Evolutionary conservation across 2,797 vertebrate genomes (phyloP).

Genomic region (Rhabdophis nuchalis): DNA sequence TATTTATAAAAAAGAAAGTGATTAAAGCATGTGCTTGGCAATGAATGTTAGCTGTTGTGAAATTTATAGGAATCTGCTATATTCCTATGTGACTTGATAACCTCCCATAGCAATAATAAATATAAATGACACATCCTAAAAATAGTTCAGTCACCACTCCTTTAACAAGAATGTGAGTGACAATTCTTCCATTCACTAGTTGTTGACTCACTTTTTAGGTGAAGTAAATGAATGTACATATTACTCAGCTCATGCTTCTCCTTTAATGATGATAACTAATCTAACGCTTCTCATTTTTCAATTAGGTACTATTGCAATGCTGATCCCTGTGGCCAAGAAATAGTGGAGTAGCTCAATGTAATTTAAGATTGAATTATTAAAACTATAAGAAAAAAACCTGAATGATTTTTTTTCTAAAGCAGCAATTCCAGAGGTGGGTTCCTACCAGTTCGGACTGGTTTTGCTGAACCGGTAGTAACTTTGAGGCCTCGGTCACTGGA

Average conservation of each 20-base stretch:
- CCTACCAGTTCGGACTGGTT: no score
- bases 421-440: background rate
- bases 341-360: background rate
- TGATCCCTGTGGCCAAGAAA: background rate
- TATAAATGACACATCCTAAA: slow-evolving; percentile 20
- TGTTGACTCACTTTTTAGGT: slow-evolving; percentile 23
- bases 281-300: slow-evolving; percentile 26
- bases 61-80: background rate
- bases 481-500: no score
- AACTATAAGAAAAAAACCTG: background rate
- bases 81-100: background rate
- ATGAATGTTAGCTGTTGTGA: background rate
- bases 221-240: slow-evolving; percentile 31
- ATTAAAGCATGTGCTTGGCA: background rate
- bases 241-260: slow-evolving; percentile 29
- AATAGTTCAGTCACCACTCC: slow-evolving; percentile 16
- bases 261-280: slow-evolving; percentile 49
- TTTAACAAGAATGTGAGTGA: slow-evolving; percentile 19
- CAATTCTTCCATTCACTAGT: slow-evolving; percentile 24
- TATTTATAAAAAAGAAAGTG: background rate
- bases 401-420: background rate
- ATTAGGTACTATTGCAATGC: background rate
- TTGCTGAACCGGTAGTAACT: no score
- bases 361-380: background rate
- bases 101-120: background rate